phyloP scores from a whole-genome alignment of 2,888 invertebrate genomes.

The Leptopilina drosophilae region DNA sequence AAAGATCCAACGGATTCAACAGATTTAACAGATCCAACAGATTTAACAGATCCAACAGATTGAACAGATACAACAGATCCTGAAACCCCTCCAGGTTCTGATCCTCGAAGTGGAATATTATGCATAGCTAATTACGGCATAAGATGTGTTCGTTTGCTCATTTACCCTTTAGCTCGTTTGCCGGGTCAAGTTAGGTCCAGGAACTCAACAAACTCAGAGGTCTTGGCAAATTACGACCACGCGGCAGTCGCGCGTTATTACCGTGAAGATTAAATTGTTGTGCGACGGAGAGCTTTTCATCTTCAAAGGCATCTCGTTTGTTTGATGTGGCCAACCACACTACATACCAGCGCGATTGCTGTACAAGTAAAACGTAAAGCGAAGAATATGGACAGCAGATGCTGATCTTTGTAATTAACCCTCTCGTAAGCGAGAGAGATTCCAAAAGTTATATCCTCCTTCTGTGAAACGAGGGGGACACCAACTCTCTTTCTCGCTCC shows the following conservation, averaged over 20 bases:
- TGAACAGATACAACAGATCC: too few relatives aligned
- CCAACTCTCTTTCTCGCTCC: background rate
- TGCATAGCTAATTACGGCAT: constrained; percentile 7
- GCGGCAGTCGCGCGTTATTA: constrained; percentile 57
- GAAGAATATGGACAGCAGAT: constrained; percentile 24
- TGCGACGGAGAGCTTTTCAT: constrained; percentile 50
- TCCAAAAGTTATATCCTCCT: constrained; percentile 10
- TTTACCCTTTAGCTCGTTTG: constrained; percentile 20
- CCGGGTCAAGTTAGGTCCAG: constrained; percentile 1
- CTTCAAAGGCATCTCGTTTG: constrained; percentile 34
- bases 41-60: too few relatives aligned
- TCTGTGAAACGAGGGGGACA: background rate
- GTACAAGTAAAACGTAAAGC: constrained; percentile 17
- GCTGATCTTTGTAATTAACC: constrained; percentile 27
- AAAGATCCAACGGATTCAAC: too few relatives aligned
- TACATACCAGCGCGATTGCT: constrained; percentile 21
- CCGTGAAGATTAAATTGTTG: constrained; percentile 69
- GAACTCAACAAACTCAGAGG: constrained; percentile 26
- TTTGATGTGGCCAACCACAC: constrained; percentile 30
- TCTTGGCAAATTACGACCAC: constrained; percentile 19
- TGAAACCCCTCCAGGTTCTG: background rate
- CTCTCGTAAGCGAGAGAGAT: background rate
- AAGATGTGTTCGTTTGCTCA: background rate
- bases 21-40: too few relatives aligned
- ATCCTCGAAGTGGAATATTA: background rate